Evolutionary conservation across 2,888 invertebrate species (phyloP), one percentile per base, ranked within the genome.

Genomic region (Thecocarcelia acutangulata): DNA sequence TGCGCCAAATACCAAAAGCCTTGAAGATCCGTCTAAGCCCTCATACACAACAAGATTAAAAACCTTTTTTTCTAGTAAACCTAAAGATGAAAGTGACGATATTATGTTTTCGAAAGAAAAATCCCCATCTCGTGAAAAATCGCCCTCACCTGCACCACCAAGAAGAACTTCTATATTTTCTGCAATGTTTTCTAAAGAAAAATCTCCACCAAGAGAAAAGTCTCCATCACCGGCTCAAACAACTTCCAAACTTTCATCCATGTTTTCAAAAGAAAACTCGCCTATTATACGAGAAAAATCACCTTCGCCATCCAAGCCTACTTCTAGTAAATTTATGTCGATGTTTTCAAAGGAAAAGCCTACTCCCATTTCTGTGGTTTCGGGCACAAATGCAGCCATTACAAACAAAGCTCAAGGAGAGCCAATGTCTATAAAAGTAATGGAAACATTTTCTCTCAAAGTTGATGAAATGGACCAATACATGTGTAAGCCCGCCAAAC

Each of bases 391-490:
- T 15, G 83, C 85, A 0, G 85, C 85, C 6, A 79, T 85, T 9
- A 68, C 82, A 19, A 89, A 87, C 44, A 85, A 86, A 46, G 83
- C 89, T 3, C 89, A 88, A 19, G 83, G 86, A 0, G 88, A 90
- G 15, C 86, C 86, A 0, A 80, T 87, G 13, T 86, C 89, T 0
- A 89, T 89, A 9, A 89, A 87, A 12, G 89, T 90, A 0, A 87
- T 87, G 0, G 90, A 90, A 77, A 90, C 90, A 3, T 90, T 90
- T 69, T 90, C 91, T 0, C 85, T 91, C 0, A 91, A 90, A 70
- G 90, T 90, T 13, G 91, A 90, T 40, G 90, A 90, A 70, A 88
- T 90, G 88, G 90, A 90, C 85, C 90, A 90, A 76, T 90, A 90
- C 61, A 81, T 86, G 40, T 46, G 85, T 2, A 80, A 75, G 17